Base-by-base conservation (phyloP, 2,797 vertebrate genomes). In the Micrastur ruficollis region DNA sequence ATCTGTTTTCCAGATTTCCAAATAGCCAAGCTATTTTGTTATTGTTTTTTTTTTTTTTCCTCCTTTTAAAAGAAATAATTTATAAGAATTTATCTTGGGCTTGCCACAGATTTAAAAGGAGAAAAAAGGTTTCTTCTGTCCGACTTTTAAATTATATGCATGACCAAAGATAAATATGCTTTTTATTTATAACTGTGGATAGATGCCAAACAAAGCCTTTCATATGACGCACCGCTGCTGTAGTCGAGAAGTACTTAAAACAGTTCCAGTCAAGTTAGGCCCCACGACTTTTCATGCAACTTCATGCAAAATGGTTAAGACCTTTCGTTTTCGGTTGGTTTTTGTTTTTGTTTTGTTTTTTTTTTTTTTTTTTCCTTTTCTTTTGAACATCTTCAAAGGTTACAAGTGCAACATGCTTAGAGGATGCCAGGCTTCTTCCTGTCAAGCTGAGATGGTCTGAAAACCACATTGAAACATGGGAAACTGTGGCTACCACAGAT, bases 41-140 rank as follows among this genome's bases (percentile, higher is more conserved):
- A 96, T 89, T 96, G 95, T 98, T 55, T 98, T 96, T 88, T 81
- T 74, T 74, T 65, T 58, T 98, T 96, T 93, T 73, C 94, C 9
- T 98, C 96, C 86, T 98, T 98, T 96, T 96, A 79, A 97, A 11
- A 98, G 98, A 90, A 96, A 97, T 98, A 98, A 98, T 98, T 98
- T 91, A 98, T 95, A 94, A 84, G 65, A 91, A 98, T 98, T 97
- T 95, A 97, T 98, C 97, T 98, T 95, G 78, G 81, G 40, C 85
- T 97, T 95, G 53, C 63, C 96, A 72, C 67, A 90, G 72, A 92
- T 90, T 91, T 92, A 87, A 95, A 92, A 84, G 78, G 70, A 85
- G 72, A 95, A 90, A 76, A 92, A 89, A 67, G 25, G 92, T 90
- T 93, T 93, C 81, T 93, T 97, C 95, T 93, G 67, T 81, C 72